phyloP scores from a whole-genome alignment of 2,113 vertebrate species.

The Cheirogaleus medius region DNA sequence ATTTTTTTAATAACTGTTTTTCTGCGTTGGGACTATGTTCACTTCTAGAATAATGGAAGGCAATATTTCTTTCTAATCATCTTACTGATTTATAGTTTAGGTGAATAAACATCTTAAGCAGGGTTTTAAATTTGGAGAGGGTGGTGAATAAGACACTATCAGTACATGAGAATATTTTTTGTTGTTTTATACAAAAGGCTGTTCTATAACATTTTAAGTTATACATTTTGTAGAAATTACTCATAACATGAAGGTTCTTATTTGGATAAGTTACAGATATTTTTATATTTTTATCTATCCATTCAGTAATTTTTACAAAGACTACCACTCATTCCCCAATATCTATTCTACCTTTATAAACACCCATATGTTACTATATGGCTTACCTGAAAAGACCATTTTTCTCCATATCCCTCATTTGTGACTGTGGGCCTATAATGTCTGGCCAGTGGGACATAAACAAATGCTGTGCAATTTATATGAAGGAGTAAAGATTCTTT shows the following conservation, averaged over 20 bases:
- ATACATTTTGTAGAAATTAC: background rate
- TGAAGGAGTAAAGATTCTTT: background rate
- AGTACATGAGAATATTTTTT: background rate
- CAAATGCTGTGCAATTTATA: background rate
- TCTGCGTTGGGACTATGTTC: background rate
- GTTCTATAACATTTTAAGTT: background rate
- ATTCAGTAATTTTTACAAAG: background rate
- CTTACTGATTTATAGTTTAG: background rate
- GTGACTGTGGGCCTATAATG: background rate
- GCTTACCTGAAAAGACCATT: fast-evolving
- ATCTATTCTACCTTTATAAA: background rate
- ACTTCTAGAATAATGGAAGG: background rate
- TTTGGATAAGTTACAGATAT: background rate
- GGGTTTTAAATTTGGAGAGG: background rate
- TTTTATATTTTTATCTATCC: background rate
- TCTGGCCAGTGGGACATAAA: background rate
- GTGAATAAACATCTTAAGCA: background rate
- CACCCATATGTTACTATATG: background rate
- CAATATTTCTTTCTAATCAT: background rate
- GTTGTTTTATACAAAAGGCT: background rate
- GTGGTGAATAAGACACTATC: background rate
- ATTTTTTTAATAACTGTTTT: conserved; percentile 9
- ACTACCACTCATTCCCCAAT: background rate
- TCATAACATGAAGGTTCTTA: background rate
- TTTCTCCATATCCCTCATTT: background rate